These are phyloP conservation scores for Helleia helle DNA, from an alignment of 2,888 invertebrate genomes.

Conservation along the genomic window DNA sequence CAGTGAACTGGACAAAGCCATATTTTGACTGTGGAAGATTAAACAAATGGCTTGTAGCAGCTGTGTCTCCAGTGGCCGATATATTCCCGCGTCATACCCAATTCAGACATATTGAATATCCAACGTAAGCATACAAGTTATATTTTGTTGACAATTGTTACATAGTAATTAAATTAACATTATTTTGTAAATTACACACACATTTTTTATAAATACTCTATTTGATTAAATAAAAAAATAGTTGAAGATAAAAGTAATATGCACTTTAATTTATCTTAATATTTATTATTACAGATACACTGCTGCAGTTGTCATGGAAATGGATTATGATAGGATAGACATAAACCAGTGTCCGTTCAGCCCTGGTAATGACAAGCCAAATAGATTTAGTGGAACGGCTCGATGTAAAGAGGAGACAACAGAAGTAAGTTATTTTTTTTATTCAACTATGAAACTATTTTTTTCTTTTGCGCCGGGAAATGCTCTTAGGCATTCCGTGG, in stretches of 20 bases:
- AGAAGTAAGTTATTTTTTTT: constrained; percentile 16
- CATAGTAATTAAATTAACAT: no score
- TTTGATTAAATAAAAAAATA: no score
- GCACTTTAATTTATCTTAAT: no score
- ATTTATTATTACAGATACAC: constrained; percentile 79
- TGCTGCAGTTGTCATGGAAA: constrained; percentile 92
- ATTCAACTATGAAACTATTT: no score
- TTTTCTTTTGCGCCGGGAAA: no score
- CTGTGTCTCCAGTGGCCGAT: constrained; percentile 95
- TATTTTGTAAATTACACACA: no score
- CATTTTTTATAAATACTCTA: no score
- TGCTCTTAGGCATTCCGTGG: no score
- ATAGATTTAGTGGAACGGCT: constrained; percentile 91
- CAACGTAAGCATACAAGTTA: constrained; percentile 79
- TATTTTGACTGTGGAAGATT: constrained; percentile 97
- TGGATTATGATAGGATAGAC: constrained; percentile 97
- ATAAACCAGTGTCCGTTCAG: constrained; percentile 97
- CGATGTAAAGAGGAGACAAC: constrained; percentile 79
- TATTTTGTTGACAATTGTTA: constrained; percentile 20
- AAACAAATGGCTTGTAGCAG: constrained; percentile 96
- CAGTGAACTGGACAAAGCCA: constrained; percentile 94
- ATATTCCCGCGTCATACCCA: constrained; percentile 95
- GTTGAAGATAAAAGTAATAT: no score
- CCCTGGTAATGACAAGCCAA: constrained; percentile 89
- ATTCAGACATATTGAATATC: constrained; percentile 94